Evolutionary conservation across 2,113 vertebrate species (phyloP), one percentile per base, ranked within the genome.

Genomic region (Eulemur macaco): DNA sequence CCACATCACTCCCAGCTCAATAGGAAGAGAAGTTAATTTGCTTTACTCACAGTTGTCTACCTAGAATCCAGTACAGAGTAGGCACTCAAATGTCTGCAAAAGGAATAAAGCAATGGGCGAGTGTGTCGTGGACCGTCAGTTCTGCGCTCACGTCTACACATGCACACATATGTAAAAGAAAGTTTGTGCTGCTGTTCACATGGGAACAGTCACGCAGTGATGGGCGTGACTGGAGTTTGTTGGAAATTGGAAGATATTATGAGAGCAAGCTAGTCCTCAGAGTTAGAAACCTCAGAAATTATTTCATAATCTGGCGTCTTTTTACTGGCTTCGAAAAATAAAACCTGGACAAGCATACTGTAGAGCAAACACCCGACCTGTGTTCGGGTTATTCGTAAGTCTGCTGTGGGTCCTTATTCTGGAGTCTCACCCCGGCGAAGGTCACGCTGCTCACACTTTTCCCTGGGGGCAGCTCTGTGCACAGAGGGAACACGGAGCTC

Each of bases 131-230:
- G 11, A 6, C 10, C 3, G 20, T 76, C 37, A 37, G 9, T 2
- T 5, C 37, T 25, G 2, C 47, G 52, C 20, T 10, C 6, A 1
- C 1, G 7, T 1, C 8, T 37, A 2, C 10, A 29, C 12, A 8
- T 4, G 27, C 15, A 17, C 23, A 56, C 11, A 23, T 34, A 25
- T 14, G 47, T 25, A 64, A 25, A 56, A 58, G 50, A 37, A 39
- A 0, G 8, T 15, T 10, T 64, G 27, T 80, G 25, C 5, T 21
- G 7, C n/a, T 66, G 1, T 90, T 66, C n/a, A 29, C 76, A 1
- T 25, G 66, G 45, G 76, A 37, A 50, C 34, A 21, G 15, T 50
- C 25, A 64, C 80, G 13, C 56, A 5, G 23, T n/a, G n/a, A 47
- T 54, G 71, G 56, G 54, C 18, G 1, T 60, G 23, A 31, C 27